phyloP scores from a whole-genome alignment of 2,888 invertebrate species.

The Cheilosia vulpina region DNA sequence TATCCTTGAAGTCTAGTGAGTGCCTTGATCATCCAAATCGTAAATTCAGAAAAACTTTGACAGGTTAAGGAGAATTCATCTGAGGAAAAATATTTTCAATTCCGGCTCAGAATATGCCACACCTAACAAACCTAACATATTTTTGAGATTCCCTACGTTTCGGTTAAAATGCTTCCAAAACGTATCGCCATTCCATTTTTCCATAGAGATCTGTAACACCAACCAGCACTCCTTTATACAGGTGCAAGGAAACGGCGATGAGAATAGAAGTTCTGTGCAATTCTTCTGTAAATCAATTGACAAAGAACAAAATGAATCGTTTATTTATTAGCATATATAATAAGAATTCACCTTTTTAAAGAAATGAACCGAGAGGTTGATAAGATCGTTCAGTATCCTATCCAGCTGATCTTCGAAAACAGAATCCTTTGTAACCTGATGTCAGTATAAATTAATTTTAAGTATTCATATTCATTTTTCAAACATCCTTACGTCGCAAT shows the following conservation, averaged over 20 bases:
- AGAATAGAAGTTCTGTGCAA: constrained; percentile 82
- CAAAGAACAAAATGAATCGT: background rate
- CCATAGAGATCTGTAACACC: constrained; percentile 84
- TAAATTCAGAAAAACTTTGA: constrained; percentile 79
- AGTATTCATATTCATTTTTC: background rate
- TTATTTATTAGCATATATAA: background rate
- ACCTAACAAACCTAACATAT: constrained; percentile 73
- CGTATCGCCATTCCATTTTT: constrained; percentile 78
- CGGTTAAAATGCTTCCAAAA: constrained; percentile 84
- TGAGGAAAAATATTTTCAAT: constrained; percentile 24
- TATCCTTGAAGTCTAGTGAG: constrained; percentile 83
- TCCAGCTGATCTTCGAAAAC: constrained; percentile 76
- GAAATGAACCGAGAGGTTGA: constrained; percentile 78
- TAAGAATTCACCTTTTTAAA: constrained; percentile 76
- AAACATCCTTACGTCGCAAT: constrained; percentile 15
- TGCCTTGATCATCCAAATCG: constrained; percentile 84
- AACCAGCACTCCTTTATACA: constrained; percentile 86
- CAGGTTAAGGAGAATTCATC: constrained; percentile 75
- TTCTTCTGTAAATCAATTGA: constrained; percentile 79
- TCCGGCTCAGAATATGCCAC: background rate
- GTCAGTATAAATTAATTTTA: background rate
- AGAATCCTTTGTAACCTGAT: background rate
- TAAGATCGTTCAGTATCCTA: constrained; percentile 78
- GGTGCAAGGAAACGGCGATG: constrained; percentile 85
- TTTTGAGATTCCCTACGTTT: constrained; percentile 79